phyloP scores from a whole-genome alignment of 2,888 invertebrate genomes.

The Noctua pronuba region DNA sequence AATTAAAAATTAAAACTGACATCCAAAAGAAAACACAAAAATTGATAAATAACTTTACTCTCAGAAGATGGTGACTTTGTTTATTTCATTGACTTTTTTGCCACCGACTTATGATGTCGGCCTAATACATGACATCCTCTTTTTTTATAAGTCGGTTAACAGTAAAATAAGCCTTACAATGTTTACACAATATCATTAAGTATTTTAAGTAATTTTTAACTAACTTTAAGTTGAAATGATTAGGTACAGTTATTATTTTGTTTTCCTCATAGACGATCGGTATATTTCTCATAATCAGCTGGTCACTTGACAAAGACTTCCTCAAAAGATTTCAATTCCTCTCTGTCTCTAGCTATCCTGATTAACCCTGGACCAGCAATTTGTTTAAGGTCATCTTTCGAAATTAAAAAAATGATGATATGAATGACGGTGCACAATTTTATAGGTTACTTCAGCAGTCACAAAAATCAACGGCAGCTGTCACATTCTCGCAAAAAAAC shows the following conservation, averaged over 20 bases:
- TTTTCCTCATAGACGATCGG: background rate
- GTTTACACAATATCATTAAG: background rate
- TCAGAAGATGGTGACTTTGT: background rate
- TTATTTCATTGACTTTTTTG: background rate
- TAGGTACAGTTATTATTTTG: too few species aligned
- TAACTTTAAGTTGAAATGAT: background rate
- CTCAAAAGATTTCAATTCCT: background rate
- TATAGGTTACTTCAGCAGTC: background rate
- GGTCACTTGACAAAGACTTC: background rate
- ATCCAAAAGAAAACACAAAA: background rate
- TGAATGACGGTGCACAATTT: constrained; percentile 42
- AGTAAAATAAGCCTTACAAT: background rate
- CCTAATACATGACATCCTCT: background rate
- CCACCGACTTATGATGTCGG: background rate
- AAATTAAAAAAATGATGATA: background rate
- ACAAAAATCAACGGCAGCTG: constrained; percentile 55
- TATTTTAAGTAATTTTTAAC: background rate
- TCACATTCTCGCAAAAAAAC: constrained; percentile 46
- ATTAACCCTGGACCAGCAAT: background rate
- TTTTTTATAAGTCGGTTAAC: background rate
- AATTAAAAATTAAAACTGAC: background rate
- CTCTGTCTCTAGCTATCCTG: background rate
- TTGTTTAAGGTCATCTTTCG: background rate
- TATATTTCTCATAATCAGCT: background rate
- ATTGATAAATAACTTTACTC: background rate